Percentiles rank a stretch among this genome's conserved stretches.
Conservation (phyloP, 2,113 vertebrate genomes). For the Puntigrus tetrazona region DNA sequence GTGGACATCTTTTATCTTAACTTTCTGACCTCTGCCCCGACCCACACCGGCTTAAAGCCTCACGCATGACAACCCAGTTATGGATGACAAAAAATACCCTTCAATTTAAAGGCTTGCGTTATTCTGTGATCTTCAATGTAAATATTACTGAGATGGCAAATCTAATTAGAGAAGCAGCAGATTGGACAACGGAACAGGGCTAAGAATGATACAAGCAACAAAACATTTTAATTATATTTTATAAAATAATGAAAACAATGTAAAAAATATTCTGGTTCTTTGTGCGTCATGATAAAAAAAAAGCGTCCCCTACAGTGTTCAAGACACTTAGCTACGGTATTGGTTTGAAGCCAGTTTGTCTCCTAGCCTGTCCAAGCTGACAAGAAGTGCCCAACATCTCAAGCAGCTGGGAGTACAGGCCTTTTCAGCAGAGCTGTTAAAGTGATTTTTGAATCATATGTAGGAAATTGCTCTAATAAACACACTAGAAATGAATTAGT, state of each 20-base stretch:
- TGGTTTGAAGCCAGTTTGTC: background rate
- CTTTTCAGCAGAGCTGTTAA: background rate
- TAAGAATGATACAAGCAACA: no score
- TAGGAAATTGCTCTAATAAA: background rate
- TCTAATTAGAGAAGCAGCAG: no score
- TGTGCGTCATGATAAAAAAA: no score
- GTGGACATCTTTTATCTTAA: no score
- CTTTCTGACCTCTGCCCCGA: no score
- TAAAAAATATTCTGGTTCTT: no score
- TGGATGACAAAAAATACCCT: background rate
- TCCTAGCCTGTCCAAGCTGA: background rate
- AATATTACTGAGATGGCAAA: background rate
- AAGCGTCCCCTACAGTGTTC: no score
- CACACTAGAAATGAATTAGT: background rate
- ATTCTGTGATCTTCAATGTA: background rate
- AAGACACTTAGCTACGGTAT: background rate
- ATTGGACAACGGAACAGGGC: no score
- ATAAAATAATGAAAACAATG: no score
- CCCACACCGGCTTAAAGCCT: no score
- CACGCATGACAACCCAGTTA: background rate
- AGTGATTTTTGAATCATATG: background rate
- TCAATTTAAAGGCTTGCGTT: background rate
- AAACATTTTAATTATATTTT: no score
- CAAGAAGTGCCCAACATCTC: background rate
- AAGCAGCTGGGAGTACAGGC: background rate